Percentiles rank a stretch among this genome's conserved stretches.
These are phyloP conservation scores for Pyrocephalus nanus DNA, from an alignment of 2,797 vertebrate species.

Conservation along the genomic window DNA sequence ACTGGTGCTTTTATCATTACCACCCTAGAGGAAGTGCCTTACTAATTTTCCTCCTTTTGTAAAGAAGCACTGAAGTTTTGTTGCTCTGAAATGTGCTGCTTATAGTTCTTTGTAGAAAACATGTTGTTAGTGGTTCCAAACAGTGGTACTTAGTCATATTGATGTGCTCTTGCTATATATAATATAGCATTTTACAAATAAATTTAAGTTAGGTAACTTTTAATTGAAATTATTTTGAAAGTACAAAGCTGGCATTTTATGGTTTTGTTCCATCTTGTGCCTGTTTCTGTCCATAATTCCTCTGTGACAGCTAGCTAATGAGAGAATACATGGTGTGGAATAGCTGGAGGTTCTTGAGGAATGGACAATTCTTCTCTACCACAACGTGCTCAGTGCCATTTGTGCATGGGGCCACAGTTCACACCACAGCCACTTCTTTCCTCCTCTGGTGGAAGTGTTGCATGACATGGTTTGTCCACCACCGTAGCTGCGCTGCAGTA, in stretches of 20 bases:
- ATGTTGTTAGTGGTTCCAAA: constrained; percentile 1
- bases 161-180: constrained; percentile 47
- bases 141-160: neutral
- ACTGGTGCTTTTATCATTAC: constrained; percentile 9
- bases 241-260: neutral
- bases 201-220: constrained; percentile 31
- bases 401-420: neutral
- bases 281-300: neutral
- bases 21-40: constrained; percentile 42
- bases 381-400: accelerated
- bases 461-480: neutral
- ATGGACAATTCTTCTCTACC: neutral
- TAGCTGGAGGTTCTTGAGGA: neutral
- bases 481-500: neutral
- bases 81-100: constrained; percentile 56
- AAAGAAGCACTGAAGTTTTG: constrained; percentile 13
- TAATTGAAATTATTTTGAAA: neutral
- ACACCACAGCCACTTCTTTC: neutral
- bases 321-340: neutral
- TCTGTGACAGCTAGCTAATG: accelerated
- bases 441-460: neutral
- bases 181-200: constrained; percentile 67
- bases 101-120: constrained; percentile 31
- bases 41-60: constrained; percentile 11
- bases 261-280: neutral